Evolutionary conservation across 2,888 invertebrate species (phyloP).

Genomic region (Cephalotes varians): DNA sequence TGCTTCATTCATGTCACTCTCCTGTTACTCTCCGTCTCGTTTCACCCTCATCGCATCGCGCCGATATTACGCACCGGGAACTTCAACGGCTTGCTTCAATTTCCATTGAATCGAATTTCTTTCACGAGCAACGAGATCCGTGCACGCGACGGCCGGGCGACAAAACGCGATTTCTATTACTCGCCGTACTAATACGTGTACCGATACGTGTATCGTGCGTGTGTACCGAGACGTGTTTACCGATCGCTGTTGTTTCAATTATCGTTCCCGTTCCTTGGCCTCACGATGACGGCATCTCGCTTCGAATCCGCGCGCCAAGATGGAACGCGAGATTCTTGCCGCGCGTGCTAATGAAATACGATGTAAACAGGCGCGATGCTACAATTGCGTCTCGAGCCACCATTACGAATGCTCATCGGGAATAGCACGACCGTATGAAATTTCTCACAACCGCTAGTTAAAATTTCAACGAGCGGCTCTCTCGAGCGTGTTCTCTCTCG

Average conservation of each 20-base stretch:
- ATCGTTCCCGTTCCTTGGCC: constrained; percentile 44
- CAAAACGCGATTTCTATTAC: constrained; percentile 16
- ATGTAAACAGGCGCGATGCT: constrained; percentile 29
- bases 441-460: constrained; percentile 28
- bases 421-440: background rate
- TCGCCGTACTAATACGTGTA: background rate
- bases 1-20: constrained; percentile 70
- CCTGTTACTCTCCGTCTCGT: constrained; percentile 48
- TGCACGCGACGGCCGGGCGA: constrained; percentile 5
- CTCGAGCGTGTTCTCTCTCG: background rate
- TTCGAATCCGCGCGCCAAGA: constrained; percentile 21
- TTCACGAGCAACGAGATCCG: constrained; percentile 54
- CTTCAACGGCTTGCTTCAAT: constrained; percentile 66
- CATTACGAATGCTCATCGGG: constrained; percentile 15
- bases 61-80: constrained; percentile 61
- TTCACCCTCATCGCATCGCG: constrained; percentile 18
- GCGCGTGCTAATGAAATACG: constrained; percentile 46
- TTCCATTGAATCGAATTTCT: constrained; percentile 73
- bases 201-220: background rate
- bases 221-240: constrained; percentile 7
- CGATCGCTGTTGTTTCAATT: constrained; percentile 45
- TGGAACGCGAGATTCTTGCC: constrained; percentile 28
- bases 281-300: constrained; percentile 23
- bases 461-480: constrained; percentile 11
- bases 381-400: constrained; percentile 29